These are phyloP conservation scores for Cetoscarus ocellatus DNA, from an alignment of 2,797 vertebrate genomes.

Conservation along the genomic window DNA sequence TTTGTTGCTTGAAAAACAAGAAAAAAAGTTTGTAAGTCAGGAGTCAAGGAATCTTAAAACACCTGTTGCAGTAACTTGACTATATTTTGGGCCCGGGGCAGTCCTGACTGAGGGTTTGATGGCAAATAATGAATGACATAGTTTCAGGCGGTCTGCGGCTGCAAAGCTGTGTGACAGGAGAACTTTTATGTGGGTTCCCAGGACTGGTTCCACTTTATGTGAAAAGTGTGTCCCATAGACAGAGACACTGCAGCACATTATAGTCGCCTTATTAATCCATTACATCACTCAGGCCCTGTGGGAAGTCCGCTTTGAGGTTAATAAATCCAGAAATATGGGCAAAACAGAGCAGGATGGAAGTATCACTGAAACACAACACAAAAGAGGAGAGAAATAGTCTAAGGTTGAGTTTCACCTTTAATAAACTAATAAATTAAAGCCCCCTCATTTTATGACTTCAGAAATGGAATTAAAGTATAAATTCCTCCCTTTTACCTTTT, in stretches of 20 bases:
- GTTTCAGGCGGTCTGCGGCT: background rate
- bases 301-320: conserved; percentile 72
- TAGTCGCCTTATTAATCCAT: conserved; percentile 84
- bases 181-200: conserved; percentile 46
- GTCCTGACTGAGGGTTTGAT: too few relatives aligned
- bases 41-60: too few relatives aligned
- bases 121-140: too few relatives aligned
- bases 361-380: conserved; percentile 58
- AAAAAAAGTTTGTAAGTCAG: too few relatives aligned
- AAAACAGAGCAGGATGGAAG: conserved; percentile 62
- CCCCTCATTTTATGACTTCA: conserved; percentile 74
- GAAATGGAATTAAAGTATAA: conserved; percentile 85
- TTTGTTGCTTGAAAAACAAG: too few relatives aligned
- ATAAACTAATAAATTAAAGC: conserved; percentile 81
- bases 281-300: conserved; percentile 80
- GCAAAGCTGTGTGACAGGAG: conserved; percentile 35
- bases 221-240: conserved; percentile 72
- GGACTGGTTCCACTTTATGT: conserved; percentile 62
- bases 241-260: conserved; percentile 69
- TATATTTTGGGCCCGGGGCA: too few relatives aligned
- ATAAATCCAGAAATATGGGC: conserved; percentile 79
- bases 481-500: conserved; percentile 83
- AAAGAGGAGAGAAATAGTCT: conserved; percentile 57
- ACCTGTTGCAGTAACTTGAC: too few relatives aligned
- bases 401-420: conserved; percentile 73